A percentile compares a stretch with the other conserved stretches of the same genome.
Evolutionary conservation across 1,140 invertebrate species (phyloP).

Genomic region (Trichonephila clavata): DNA sequence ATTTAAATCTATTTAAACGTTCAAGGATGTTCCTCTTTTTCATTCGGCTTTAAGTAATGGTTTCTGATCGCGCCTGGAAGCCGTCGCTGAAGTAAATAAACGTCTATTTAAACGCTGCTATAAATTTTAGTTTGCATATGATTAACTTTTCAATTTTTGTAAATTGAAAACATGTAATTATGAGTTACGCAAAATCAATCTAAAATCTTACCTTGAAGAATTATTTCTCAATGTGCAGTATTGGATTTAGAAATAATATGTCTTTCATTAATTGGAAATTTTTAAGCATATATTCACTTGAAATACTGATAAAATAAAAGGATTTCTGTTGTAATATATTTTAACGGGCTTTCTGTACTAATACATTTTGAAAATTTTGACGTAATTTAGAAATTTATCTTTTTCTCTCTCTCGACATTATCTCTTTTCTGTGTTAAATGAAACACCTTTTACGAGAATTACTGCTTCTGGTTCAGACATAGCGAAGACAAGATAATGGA

Average conservation of each 20-base stretch:
- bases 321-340: no score
- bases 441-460: no score
- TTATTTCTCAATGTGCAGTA: not conserved
- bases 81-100: not conserved
- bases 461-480: no score
- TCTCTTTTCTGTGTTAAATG: no score
- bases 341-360: no score
- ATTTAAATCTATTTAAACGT: not conserved
- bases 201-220: not conserved
- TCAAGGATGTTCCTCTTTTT: not conserved
- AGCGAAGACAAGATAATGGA: no score
- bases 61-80: not conserved
- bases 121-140: no score
- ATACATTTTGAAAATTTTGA: no score
- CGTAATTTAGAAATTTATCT: no score
- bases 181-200: not conserved
- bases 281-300: not conserved
- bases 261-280: not conserved
- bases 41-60: not conserved
- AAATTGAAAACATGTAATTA: not conserved
- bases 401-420: no score
- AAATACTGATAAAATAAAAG: not conserved
- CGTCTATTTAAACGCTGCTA: not conserved
- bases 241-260: not conserved
- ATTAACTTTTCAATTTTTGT: no score